Evolutionary conservation across 2,113 vertebrate genomes (phyloP).

Genomic region (Phalacrocorax carbo): DNA sequence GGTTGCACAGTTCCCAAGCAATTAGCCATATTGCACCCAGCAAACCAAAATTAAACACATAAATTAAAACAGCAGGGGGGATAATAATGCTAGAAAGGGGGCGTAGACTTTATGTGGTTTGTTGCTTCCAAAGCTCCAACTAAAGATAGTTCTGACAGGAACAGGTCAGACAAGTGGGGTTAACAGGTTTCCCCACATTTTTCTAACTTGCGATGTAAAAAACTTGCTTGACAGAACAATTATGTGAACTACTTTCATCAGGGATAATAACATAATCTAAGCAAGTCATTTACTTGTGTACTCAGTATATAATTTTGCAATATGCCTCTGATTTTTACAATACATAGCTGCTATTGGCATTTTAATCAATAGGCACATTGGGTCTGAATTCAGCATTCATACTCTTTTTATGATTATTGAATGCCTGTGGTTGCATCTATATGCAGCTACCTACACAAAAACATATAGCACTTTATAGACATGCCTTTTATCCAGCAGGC

Average conservation of each 20-base stretch:
- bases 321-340: background rate
- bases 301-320: background rate
- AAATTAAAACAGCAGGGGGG: constrained; percentile 76
- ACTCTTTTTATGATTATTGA: background rate
- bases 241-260: background rate
- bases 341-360: background rate
- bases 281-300: background rate
- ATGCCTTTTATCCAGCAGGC: background rate
- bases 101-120: background rate
- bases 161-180: background rate
- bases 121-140: constrained; percentile 19
- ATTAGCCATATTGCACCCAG: constrained; percentile 74
- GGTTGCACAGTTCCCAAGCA: constrained; percentile 69
- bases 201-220: background rate
- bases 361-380: background rate
- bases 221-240: constrained; percentile 23
- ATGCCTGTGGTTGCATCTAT: background rate
- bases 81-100: constrained; percentile 63
- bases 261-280: constrained; percentile 11
- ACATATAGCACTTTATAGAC: background rate
- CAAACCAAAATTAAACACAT: constrained; percentile 78
- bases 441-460: background rate
- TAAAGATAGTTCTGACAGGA: constrained; percentile 19
- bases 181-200: constrained; percentile 35
- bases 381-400: background rate